phyloP scores from a whole-genome alignment of 2,797 vertebrate species.

The Scleropages formosus region DNA sequence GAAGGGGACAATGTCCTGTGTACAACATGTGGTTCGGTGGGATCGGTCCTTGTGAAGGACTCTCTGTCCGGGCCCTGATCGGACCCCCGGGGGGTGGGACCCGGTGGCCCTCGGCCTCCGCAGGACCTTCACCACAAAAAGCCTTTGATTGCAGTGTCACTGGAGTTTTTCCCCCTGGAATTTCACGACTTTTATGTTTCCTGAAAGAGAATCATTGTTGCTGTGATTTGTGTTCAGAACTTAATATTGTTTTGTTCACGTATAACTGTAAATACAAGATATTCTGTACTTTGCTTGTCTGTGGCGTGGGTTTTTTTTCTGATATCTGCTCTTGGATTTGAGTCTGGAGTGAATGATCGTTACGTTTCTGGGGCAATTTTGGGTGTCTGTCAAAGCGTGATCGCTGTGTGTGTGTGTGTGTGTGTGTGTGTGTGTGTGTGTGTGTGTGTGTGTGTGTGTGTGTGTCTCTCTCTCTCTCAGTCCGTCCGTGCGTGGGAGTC shows the following conservation, averaged over 20 bases:
- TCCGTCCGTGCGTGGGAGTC: slow-evolving; percentile 11
- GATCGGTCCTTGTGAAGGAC: too few relatives aligned
- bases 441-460: too few relatives aligned
- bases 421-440: too few relatives aligned
- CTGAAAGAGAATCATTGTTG: neutral
- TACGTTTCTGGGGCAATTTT: too few relatives aligned
- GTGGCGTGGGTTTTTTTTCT: neutral
- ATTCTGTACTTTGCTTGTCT: slow-evolving; percentile 4
- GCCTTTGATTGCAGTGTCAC: neutral
- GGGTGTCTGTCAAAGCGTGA: too few relatives aligned
- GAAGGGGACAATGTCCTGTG: too few relatives aligned
- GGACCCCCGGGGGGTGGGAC: too few relatives aligned
- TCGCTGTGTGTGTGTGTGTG: too few relatives aligned
- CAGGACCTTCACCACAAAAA: neutral
- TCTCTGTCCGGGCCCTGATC: too few relatives aligned
- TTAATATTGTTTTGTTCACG: neutral
- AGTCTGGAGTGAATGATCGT: neutral
- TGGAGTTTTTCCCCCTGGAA: neutral
- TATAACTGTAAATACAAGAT: slow-evolving; percentile 26
- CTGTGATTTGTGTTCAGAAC: neutral
- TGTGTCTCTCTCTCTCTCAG: neutral
- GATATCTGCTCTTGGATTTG: neutral
- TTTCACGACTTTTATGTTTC: neutral
- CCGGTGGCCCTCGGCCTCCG: too few relatives aligned
- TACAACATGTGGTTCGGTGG: too few relatives aligned